phyloP scores from a whole-genome alignment of 2,797 vertebrate genomes.

The Chiloscyllium punctatum region DNA sequence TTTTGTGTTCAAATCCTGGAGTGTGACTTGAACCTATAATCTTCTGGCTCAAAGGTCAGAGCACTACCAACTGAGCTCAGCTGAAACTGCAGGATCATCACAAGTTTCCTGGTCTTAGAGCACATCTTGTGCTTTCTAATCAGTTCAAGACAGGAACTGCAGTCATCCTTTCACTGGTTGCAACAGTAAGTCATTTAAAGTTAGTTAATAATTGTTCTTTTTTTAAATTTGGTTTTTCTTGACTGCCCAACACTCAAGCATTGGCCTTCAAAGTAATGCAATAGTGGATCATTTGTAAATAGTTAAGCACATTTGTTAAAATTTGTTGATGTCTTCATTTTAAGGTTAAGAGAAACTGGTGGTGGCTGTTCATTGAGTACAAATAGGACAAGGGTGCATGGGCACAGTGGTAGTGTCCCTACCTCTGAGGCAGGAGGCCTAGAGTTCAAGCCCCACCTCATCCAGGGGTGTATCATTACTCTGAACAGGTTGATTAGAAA shows the following conservation, averaged over 20 bases:
- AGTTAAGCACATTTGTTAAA: too few species aligned
- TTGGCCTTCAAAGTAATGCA: background rate
- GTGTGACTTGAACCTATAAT: background rate
- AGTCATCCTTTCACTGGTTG: background rate
- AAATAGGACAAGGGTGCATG: too few species aligned
- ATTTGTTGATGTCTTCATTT: too few species aligned
- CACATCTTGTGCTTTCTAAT: background rate
- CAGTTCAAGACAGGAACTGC: background rate
- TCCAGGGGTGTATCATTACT: too few species aligned
- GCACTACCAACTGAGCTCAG: background rate
- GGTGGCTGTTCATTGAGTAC: too few species aligned
- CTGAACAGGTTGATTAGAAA: too few species aligned
- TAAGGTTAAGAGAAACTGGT: too few species aligned
- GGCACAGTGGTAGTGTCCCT: too few species aligned
- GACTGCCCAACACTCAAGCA: background rate
- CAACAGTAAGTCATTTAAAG: background rate
- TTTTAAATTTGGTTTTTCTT: background rate
- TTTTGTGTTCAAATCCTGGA: background rate
- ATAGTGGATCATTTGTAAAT: background rate
- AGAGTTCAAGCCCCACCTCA: too few species aligned
- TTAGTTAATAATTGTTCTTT: background rate
- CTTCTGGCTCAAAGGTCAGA: background rate
- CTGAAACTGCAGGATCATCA: background rate
- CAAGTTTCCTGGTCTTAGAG: background rate
- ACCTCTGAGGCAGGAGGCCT: too few species aligned